Percentiles rank a stretch among this genome's conserved stretches.
These are phyloP conservation scores for Venustoraphidia nigricollis DNA, from an alignment of 2,888 invertebrate species.

Conservation along the genomic window DNA sequence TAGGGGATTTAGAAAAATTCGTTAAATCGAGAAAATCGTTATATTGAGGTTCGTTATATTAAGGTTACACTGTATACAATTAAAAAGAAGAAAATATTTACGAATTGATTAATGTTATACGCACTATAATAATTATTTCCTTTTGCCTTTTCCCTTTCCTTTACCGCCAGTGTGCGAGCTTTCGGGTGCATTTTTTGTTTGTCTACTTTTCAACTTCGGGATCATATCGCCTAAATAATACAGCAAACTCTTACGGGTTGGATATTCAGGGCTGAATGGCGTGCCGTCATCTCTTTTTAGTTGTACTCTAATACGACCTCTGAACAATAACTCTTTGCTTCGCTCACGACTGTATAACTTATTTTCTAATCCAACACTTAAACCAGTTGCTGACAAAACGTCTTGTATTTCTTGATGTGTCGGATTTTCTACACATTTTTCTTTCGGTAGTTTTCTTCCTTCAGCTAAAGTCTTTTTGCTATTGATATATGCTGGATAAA, in stretches of 20 bases:
- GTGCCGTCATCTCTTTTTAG: conserved; percentile 80
- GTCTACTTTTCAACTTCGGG: conserved; percentile 77
- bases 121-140: conserved; percentile 10
- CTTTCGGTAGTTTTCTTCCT: conserved; percentile 73
- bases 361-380: conserved; percentile 80
- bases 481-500: conserved; percentile 94
- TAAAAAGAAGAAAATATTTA: too few species aligned
- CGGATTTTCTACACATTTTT: conserved; percentile 86
- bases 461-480: conserved; percentile 81
- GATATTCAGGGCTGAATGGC: conserved; percentile 51
- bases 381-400: conserved; percentile 68
- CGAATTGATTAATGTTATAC: too few species aligned
- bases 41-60: too few species aligned
- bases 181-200: conserved; percentile 31
- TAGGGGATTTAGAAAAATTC: too few species aligned
- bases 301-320: conserved; percentile 86
- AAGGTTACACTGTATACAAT: too few species aligned
- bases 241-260: conserved; percentile 64
- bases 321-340: conserved; percentile 71
- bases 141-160: conserved; percentile 21
- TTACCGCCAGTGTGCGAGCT: conserved; percentile 17
- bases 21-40: too few species aligned
- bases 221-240: conserved; percentile 67
- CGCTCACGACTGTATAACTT: conserved; percentile 83
- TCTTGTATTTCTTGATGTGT: conserved; percentile 90